Evolutionary conservation across 2,797 vertebrate species (phyloP), one percentile per base, ranked within the genome.

Genomic region (Fistularia commersonii): DNA sequence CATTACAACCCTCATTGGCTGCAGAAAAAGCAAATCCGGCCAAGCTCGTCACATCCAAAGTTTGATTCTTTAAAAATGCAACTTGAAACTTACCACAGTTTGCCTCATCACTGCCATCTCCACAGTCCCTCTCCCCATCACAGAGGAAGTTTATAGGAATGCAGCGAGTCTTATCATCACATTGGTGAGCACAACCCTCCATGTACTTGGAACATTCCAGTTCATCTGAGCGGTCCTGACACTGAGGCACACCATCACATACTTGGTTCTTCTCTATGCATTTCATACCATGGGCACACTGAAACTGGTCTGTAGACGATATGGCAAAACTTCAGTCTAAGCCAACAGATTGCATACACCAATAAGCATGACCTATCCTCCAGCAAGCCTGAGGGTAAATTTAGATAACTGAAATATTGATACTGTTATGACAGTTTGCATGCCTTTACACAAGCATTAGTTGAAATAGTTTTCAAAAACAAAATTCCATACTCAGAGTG

Each of bases 221-320:
- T 70, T 98, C 95, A 7, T 98, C 95, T 0, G 95, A 98, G 41
- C 83, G 88, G 0, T 98, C 94, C 0, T 89, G 80, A 51, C 95
- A 98, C 41, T 98, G 93, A 0, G 71, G 51, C 0, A 87, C 68
- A 0, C 93, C 93, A 0, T 98, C 93, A 1, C 96, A 97, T 69
- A 46, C 87, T 68, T 91, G 79, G 3, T 37, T 78, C 6, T 69
- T 71, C 13, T 81, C 13, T 0, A 97, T 40, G 6, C 95, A 98
- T 45, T 47, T 54, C 6, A 61, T 87, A 39, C 90, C 87, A 0
- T 89, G 92, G 0, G 58, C 63, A 8, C 95, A 97, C 65, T 71
- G 91, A 79, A 97, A 97, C 60, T 91, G 78, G 7, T 79, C 95
- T 97, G 72, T 49, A 62, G 42, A 32, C 11, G 9, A 61, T 8